phyloP scores from a whole-genome alignment of 2,888 invertebrate genomes.

The Laspeyria flexula region DNA sequence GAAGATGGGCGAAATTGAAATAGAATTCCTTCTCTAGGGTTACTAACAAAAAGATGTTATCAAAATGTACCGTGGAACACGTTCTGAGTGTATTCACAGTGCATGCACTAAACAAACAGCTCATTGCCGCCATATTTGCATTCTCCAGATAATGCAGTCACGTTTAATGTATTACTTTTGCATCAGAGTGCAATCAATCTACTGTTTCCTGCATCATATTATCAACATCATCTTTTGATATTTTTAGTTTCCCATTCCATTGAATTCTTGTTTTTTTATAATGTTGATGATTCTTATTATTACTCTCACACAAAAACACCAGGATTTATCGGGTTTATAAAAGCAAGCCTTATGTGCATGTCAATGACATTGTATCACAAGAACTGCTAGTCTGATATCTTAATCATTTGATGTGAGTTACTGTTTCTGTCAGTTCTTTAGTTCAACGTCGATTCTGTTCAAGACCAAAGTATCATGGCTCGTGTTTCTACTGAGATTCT shows the following conservation, averaged over 20 bases:
- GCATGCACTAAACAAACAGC: conserved; percentile 32
- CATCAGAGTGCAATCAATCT: neutral
- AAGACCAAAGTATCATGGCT: no score
- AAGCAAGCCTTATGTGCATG: no score
- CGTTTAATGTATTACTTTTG: conserved; percentile 11
- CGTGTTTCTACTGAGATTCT: no score
- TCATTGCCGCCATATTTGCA: conserved; percentile 36
- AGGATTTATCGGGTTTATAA: no score
- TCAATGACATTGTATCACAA: no score
- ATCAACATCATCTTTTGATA: neutral
- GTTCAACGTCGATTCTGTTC: no score
- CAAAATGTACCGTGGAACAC: neutral
- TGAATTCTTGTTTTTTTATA: neutral
- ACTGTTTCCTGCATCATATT: neutral
- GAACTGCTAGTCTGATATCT: no score
- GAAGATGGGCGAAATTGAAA: no score
- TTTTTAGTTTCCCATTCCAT: neutral
- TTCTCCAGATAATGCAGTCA: conserved; percentile 31
- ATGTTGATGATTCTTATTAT: neutral
- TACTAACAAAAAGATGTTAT: no score
- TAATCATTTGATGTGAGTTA: no score
- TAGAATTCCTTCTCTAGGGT: no score
- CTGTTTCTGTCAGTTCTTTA: no score
- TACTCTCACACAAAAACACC: neutral
- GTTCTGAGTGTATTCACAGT: conserved; percentile 9